phyloP scores from a whole-genome alignment of 2,797 vertebrate genomes.

The Ctenopoma multispine region DNA sequence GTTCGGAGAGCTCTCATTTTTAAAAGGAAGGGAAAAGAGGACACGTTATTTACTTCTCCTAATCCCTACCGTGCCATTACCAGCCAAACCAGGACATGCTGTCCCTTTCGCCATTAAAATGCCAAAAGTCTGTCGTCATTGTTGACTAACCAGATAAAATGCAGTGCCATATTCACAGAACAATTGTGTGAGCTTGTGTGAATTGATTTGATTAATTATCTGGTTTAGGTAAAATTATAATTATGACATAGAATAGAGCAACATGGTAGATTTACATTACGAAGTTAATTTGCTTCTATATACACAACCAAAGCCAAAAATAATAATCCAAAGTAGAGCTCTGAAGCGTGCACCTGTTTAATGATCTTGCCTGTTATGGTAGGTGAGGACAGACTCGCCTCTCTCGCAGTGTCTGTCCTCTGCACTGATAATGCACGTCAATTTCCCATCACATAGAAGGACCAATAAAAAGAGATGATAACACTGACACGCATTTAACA shows the following conservation, averaged over 20 bases:
- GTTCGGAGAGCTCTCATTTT: slow-evolving; percentile 2
- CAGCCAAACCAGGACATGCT: neutral
- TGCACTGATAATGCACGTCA: slow-evolving; percentile 28
- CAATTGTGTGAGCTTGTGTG: neutral
- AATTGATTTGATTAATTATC: no score
- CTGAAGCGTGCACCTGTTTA: neutral
- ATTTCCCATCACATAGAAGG: slow-evolving; percentile 33
- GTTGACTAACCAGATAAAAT: slow-evolving; percentile 18
- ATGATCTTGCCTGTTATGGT: slow-evolving; percentile 7
- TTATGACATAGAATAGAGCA: no score
- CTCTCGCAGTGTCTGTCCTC: slow-evolving; percentile 10
- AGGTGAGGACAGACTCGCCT: neutral
- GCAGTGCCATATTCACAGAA: neutral
- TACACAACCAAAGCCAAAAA: neutral
- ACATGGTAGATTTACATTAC: no score
- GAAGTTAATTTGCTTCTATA: neutral
- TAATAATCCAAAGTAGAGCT: slow-evolving; percentile 2
- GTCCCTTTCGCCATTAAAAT: neutral
- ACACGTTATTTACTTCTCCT: neutral
- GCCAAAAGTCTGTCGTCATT: neutral
- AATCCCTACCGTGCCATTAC: neutral
- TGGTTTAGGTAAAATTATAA: no score
- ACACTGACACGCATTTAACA: slow-evolving; percentile 20
- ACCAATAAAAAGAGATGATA: slow-evolving; percentile 27
- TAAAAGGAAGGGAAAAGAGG: neutral